Percentiles rank a stretch among this genome's conserved stretches.
These are phyloP conservation scores for Leptoteleia sp. DNA, from an alignment of 1,140 invertebrate species.

Conservation along the genomic window DNA sequence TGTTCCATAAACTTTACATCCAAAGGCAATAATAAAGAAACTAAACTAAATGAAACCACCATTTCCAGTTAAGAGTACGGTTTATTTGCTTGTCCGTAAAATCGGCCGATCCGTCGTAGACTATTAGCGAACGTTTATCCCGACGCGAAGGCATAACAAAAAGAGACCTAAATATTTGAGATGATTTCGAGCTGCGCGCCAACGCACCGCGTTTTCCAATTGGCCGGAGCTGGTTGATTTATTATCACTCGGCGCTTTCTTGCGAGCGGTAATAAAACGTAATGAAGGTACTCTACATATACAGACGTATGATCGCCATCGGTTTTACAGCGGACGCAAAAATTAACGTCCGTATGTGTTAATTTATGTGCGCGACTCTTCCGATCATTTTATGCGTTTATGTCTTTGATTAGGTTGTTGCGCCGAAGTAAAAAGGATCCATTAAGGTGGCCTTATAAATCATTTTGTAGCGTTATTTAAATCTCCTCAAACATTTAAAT, in stretches of 20 bases:
- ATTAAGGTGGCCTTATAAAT: conserved; percentile 10
- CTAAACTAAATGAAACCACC: too few relatives aligned
- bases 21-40: too few relatives aligned
- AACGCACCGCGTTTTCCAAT: conserved; percentile 2
- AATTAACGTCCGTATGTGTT: conserved; percentile 16
- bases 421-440: conserved; percentile 2
- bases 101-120: too few relatives aligned
- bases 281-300: conserved; percentile 29
- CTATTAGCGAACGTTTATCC: background rate
- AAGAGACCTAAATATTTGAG: conserved; percentile 44
- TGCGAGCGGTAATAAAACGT: conserved; percentile 25
- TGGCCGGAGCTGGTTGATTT: conserved; percentile 22
- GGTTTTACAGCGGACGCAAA: conserved; percentile 10
- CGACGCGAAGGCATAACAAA: conserved; percentile 13
- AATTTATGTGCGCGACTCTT: conserved; percentile 23
- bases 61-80: too few relatives aligned
- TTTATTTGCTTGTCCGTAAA: too few relatives aligned
- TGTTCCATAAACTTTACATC: too few relatives aligned
- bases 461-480: conserved; percentile 17
- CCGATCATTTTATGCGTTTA: conserved; percentile 28
- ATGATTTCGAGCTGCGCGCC: conserved; percentile 7
- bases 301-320: conserved; percentile 3
- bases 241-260: conserved; percentile 17
- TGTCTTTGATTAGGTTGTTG: conserved; percentile 29
- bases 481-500: too few relatives aligned